Evolutionary conservation across 2,888 invertebrate genomes (phyloP), one percentile per base, ranked within the genome.

Genomic region (Nasonia oneida): DNA sequence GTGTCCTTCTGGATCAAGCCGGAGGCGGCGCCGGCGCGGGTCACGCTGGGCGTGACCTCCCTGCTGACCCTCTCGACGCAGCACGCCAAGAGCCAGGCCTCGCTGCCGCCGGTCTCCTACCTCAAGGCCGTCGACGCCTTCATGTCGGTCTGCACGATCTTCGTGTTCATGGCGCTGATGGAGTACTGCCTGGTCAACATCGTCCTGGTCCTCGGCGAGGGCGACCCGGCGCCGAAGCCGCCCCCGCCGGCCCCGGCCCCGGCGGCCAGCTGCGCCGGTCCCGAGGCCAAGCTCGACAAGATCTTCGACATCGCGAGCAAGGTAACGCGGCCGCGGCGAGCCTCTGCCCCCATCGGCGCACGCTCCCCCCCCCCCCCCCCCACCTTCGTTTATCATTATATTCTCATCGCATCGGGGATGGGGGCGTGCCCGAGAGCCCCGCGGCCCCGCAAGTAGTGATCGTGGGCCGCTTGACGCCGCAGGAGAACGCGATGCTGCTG

Each of bases 1-100:
- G 97, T 98, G 5, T 98, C 98, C 0, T 98, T 98, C 94, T 98
- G 98, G 98, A 98, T 98, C 90, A 98, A 98, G 92, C 98, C 98
- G 0, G 98, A 98, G 93, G 98, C 98, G 0, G 98, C 98, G 5
- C 98, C 98, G 0, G 98, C 98, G 33, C 95, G 98, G 6, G 98
- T 98, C 42, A 98, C 98, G 0, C 94, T 98, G 0, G 98, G 98
- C 29, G 98, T 98, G 85, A 98, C 98, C 86, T 98, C 98, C 50
- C 94, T 98, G 67, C 95, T 98, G 79, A 98, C 98, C 3, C 94
- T 98, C 2, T 98, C 98, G 18, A 98, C 98, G 2, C 98, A 98
- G 91, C 98, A 98, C 93, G 98, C 98, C 18, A 98, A 98, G 94
- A 98, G 98, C 88, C 98, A 98, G 93, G 97, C 98, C n/a, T 97